Percentiles rank a stretch among this genome's conserved stretches.
Evolutionary conservation across 2,113 vertebrate genomes (phyloP).

Genomic region (Esox niger): DNA sequence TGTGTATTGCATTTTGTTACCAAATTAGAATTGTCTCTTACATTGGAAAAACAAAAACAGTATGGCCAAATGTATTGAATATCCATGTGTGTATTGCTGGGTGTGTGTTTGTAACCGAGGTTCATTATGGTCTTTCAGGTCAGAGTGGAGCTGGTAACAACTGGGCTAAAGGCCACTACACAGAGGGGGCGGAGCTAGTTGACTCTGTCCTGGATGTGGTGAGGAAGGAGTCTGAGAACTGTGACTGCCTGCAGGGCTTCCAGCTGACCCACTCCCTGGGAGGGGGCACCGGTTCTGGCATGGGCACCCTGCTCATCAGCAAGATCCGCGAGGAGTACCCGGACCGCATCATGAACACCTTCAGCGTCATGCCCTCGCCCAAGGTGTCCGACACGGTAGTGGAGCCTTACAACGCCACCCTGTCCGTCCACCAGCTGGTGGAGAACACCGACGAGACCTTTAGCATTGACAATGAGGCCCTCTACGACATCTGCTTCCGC

Average conservation of each 20-base stretch:
- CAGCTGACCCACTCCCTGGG: slow-evolving; percentile 90
- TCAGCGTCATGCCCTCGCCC: slow-evolving; percentile 90
- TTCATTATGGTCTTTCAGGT: slow-evolving; percentile 49
- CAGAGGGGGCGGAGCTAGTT: slow-evolving; percentile 74
- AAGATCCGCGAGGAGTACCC: slow-evolving; percentile 93
- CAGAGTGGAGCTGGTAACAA: slow-evolving; percentile 78
- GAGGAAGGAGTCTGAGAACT: slow-evolving; percentile 81
- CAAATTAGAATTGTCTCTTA: no score
- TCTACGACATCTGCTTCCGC: slow-evolving; percentile 98
- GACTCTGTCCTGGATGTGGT: slow-evolving; percentile 76
- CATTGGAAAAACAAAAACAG: no score
- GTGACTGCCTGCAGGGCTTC: slow-evolving; percentile 89
- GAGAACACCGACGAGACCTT: slow-evolving; percentile 98
- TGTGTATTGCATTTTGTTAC: no score
- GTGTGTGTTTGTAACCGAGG: background rate
- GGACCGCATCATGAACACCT: slow-evolving; percentile 93
- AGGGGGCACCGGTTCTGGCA: slow-evolving; percentile 86
- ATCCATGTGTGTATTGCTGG: background rate
- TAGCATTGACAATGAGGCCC: slow-evolving; percentile 95
- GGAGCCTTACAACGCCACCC: slow-evolving; percentile 93
- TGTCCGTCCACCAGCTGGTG: slow-evolving; percentile 93
- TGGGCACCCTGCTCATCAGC: slow-evolving; percentile 91
- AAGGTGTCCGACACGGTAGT: slow-evolving; percentile 96
- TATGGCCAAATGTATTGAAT: no score
- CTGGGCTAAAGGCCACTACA: slow-evolving; percentile 79